These are phyloP conservation scores for Pomatostomus ruficeps DNA, from an alignment of 2,113 vertebrate genomes.

Conservation along the genomic window DNA sequence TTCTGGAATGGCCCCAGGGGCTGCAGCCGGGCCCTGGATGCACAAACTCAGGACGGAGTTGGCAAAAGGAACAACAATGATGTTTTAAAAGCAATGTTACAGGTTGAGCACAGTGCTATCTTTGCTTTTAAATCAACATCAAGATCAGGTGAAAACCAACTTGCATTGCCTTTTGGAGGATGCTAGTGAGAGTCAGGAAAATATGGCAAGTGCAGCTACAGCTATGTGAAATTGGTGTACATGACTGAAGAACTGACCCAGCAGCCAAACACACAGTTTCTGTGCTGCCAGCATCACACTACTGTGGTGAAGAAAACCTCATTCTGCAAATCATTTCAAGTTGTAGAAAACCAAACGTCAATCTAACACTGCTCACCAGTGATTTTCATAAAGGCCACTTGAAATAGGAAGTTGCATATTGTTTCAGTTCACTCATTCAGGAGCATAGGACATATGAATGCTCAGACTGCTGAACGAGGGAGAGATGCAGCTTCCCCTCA, in stretches of 20 bases:
- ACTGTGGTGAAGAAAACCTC: neutral
- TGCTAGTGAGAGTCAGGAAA: neutral
- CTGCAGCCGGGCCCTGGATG: neutral
- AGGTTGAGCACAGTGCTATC: neutral
- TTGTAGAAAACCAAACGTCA: neutral
- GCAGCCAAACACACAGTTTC: neutral
- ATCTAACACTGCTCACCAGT: neutral
- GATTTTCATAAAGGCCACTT: neutral
- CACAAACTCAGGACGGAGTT: rapidly evolving
- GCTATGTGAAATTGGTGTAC: neutral
- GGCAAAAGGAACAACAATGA: neutral
- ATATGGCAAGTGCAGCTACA: neutral
- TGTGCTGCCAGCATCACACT: neutral
- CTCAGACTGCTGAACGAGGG: neutral
- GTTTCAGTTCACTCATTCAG: neutral
- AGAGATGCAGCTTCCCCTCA: neutral
- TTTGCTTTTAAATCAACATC: neutral
- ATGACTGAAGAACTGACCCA: neutral
- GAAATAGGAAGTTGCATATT: neutral
- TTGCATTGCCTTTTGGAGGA: neutral
- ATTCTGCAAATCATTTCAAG: neutral
- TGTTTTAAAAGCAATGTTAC: neutral
- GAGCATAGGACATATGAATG: neutral
- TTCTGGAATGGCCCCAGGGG: neutral
- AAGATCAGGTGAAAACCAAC: neutral